phyloP scores from a whole-genome alignment of 2,888 invertebrate genomes.

The Tridacna crocea region DNA sequence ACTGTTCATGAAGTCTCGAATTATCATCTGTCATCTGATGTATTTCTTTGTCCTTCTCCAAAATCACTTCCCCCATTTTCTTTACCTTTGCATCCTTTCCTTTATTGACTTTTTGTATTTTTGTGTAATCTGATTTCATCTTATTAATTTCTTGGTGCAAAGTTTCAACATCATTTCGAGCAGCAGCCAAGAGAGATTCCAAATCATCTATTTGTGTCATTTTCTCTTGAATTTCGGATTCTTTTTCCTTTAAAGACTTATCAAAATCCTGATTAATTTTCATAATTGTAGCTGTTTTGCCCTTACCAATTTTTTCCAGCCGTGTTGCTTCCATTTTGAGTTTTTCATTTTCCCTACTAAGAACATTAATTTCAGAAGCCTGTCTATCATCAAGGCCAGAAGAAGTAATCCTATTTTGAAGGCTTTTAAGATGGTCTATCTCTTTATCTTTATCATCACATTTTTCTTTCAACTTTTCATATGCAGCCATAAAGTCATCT shows the following conservation, averaged over 20 bases:
- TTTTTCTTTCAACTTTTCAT: slow-evolving; percentile 35
- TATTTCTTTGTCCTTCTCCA: slow-evolving; percentile 57
- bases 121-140: slow-evolving; percentile 57
- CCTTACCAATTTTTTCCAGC: slow-evolving; percentile 55
- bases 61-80: slow-evolving; percentile 64
- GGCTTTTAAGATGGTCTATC: slow-evolving; percentile 28
- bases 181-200: slow-evolving; percentile 36
- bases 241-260: slow-evolving; percentile 65
- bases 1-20: slow-evolving; percentile 44
- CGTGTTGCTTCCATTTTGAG: slow-evolving; percentile 43
- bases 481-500: slow-evolving; percentile 26
- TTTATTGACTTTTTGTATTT: slow-evolving; percentile 70
- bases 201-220: slow-evolving; percentile 30
- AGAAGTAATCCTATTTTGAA: not conserved
- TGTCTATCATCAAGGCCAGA: slow-evolving; percentile 25
- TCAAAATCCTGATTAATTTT: slow-evolving; percentile 57
- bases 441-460: slow-evolving; percentile 50
- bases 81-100: slow-evolving; percentile 68
- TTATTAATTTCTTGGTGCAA: slow-evolving; percentile 52
- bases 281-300: slow-evolving; percentile 54
- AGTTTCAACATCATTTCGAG: slow-evolving; percentile 30
- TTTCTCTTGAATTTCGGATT: slow-evolving; percentile 66
- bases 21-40: slow-evolving; percentile 56
- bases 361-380: slow-evolving; percentile 24
- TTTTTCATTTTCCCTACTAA: slow-evolving; percentile 55